Evolutionary conservation across 2,888 invertebrate genomes (phyloP), one percentile per base, ranked within the genome.

Genomic region (Volucella inflata): DNA sequence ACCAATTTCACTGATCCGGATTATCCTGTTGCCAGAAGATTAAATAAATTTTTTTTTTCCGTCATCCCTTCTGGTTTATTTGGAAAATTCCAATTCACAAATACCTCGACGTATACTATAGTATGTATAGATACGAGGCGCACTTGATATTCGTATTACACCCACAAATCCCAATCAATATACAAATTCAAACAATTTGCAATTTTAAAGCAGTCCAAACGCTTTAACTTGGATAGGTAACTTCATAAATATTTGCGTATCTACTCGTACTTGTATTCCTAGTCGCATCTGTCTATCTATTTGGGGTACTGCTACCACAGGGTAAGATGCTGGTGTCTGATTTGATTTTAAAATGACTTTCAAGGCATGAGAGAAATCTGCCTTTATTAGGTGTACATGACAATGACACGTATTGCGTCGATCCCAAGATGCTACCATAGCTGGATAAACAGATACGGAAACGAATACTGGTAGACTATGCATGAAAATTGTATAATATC

Each of bases 291-390:
- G 59, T 57, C 60, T 14, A 40, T 14, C 17, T 46, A 46, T 70
- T 4, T 6, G 9, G 21, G 8, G 12, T 6, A 10, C 36, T 12
- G 14, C 8, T 46, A 64, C 60, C 21, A 48, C 55, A n/a, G 59
- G 40, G 12, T 38, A 8, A 21, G 50, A 36, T 10, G 38, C 57
- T 59, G 64, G 36, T 11, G 42, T 48, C 57, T 48, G 70, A 70
- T 77, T 77, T 48, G 77, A 55, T 70, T 68, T 62, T 55, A 57
- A 59, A 71, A 65, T 65, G 57, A 65, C 64, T 71, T 71, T 59
- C 70, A 48, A 55, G 30, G n/a, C 57, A 40, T 16, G 6, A 46
- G 17, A 76, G 48, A 71, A 51, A 42, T 79, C 64, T 78, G 48
- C 64, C 70, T 40, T 57, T 50, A 68, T 68, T 60, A 51, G 68